Conservation (phyloP, 2,113 vertebrate genomes). For the Nibea albiflora region DNA sequence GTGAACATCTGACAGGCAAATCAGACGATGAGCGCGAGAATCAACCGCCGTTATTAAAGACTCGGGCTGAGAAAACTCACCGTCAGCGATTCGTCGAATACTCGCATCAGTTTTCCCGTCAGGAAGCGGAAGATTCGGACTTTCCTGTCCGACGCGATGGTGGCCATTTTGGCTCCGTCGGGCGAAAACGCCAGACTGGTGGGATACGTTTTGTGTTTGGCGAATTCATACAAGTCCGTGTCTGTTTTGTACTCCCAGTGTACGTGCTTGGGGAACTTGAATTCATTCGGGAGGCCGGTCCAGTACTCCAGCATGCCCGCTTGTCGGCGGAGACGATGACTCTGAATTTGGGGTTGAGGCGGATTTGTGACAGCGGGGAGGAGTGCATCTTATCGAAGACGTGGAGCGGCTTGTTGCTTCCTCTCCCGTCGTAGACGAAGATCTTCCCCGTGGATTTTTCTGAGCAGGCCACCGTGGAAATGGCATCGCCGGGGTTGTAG, state of each 20-base stretch:
- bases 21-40: neutral
- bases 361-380: constrained; percentile 91
- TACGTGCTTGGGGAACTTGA: constrained; percentile 93
- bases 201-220: constrained; percentile 94
- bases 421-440: constrained; percentile 95
- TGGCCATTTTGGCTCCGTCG: constrained; percentile 97
- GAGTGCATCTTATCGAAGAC: constrained; percentile 94
- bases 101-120: constrained; percentile 95
- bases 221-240: constrained; percentile 98
- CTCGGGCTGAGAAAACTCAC: constrained; percentile 81
- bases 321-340: constrained; percentile 95
- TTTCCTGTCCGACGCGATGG: constrained; percentile 95
- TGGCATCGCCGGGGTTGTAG: constrained; percentile 96
- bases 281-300: constrained; percentile 94
- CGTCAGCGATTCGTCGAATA: constrained; percentile 96
- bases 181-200: constrained; percentile 93
- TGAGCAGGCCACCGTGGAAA: constrained; percentile 95
- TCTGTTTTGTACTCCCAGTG: constrained; percentile 97
- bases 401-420: constrained; percentile 91
- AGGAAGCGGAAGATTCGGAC: constrained; percentile 97
- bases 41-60: neutral
- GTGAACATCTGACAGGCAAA: constrained; percentile 92
- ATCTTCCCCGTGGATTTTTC: constrained; percentile 98
- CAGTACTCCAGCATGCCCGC: constrained; percentile 98
- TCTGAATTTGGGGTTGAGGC: constrained; percentile 90